A percentile compares a stretch with the other conserved stretches of the same genome.
These are phyloP conservation scores for Callocephalon fimbriatum DNA, from an alignment of 2,113 vertebrate genomes.

Conservation along the genomic window DNA sequence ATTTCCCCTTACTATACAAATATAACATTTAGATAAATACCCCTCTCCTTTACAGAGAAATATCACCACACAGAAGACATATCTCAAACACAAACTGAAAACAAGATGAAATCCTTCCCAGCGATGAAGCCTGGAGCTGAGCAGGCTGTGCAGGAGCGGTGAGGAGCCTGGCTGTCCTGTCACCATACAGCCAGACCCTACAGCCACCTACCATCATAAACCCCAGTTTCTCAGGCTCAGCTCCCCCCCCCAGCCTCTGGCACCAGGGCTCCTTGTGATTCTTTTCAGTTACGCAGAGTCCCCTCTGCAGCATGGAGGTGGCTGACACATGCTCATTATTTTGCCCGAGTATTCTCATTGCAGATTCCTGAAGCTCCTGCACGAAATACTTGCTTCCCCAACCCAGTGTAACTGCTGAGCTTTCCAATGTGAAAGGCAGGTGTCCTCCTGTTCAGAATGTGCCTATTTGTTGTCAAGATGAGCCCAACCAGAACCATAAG, in stretches of 20 bases:
- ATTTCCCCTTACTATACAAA: constrained; percentile 36
- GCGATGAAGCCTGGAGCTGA: not conserved
- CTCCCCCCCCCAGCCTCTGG: not conserved
- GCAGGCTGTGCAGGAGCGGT: not conserved
- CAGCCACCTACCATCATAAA: not conserved
- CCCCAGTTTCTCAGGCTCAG: not conserved
- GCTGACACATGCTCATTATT: not conserved
- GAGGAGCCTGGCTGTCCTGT: not conserved
- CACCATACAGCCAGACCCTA: accelerated
- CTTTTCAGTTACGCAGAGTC: not conserved
- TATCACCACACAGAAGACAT: not conserved
- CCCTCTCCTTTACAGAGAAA: not conserved
- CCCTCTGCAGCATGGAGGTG: accelerated
- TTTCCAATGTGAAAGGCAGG: not conserved
- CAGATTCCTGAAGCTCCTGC: not conserved
- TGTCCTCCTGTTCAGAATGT: not conserved
- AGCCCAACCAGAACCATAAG: not conserved
- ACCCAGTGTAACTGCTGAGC: not conserved
- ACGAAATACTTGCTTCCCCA: not conserved
- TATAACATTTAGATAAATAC: constrained; percentile 45
- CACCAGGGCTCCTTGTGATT: not conserved
- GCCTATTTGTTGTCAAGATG: not conserved
- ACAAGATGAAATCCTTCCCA: not conserved
- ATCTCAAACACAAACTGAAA: not conserved
- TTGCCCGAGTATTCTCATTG: not conserved